Evolutionary conservation across 1,140 invertebrate species (phyloP).

Genomic region (Lasioglossum albipes): DNA sequence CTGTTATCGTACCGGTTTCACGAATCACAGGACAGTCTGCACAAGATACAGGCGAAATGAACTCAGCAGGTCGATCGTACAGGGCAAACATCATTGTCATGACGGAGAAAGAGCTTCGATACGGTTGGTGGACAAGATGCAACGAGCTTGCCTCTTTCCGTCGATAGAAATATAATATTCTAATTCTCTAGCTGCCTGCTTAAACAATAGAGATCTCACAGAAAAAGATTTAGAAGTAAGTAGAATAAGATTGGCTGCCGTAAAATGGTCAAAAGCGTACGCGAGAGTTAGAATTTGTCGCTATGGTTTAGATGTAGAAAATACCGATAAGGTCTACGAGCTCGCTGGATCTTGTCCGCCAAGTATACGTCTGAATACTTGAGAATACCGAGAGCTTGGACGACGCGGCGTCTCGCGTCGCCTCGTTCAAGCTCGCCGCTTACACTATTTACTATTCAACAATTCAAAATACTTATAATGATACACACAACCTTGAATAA

Average conservation of each 20-base stretch:
- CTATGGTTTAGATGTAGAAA: too few relatives aligned
- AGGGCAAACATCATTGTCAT: conserved; percentile 28
- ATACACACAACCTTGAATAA: conserved; percentile 81
- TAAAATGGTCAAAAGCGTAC: too few relatives aligned
- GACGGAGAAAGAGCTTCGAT: conserved; percentile 44
- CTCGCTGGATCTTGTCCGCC: too few relatives aligned
- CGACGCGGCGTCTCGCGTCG: conserved; percentile 44
- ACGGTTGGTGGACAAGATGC: too few relatives aligned
- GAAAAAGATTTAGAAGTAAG: too few relatives aligned
- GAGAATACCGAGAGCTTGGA: conserved; percentile 45
- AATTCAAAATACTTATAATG: conserved; percentile 80
- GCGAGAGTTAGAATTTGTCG: too few relatives aligned
- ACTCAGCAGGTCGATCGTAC: conserved; percentile 43
- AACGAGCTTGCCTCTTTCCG: too few relatives aligned
- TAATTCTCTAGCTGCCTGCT: too few relatives aligned
- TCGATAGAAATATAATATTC: too few relatives aligned
- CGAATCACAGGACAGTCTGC: background rate
- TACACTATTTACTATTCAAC: conserved; percentile 77
- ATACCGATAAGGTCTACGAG: too few relatives aligned
- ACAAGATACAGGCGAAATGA: conserved; percentile 42
- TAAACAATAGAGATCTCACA: too few relatives aligned
- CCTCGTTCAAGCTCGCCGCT: conserved; percentile 56
- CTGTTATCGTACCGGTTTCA: background rate
- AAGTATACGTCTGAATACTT: conserved; percentile 38
- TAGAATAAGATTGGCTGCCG: too few relatives aligned